These are phyloP conservation scores for Candoia aspera DNA, from an alignment of 2,113 vertebrate genomes.

Conservation along the genomic window DNA sequence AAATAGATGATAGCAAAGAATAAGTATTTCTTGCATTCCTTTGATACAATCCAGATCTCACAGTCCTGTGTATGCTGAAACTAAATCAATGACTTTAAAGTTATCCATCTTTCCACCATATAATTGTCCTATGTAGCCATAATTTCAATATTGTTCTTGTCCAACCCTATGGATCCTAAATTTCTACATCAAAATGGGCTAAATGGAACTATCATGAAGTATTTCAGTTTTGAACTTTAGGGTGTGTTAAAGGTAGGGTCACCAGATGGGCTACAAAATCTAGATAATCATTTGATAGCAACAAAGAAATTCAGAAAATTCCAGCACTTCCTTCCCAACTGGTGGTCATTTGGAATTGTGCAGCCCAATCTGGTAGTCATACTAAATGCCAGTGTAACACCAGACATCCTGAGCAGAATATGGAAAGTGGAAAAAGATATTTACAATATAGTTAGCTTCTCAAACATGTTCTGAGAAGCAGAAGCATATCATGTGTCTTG, in stretches of 20 bases:
- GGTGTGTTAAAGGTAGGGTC: background rate
- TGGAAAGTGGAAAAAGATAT: constrained; percentile 6
- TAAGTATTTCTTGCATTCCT: too few species aligned
- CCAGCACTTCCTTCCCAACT: background rate
- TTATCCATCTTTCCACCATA: too few species aligned
- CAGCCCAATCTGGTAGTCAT: background rate
- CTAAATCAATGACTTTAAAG: too few species aligned
- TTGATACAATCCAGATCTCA: too few species aligned
- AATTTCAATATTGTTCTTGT: too few species aligned
- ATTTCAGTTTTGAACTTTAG: constrained; percentile 2
- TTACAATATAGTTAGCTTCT: constrained; percentile 10
- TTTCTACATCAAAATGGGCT: background rate
- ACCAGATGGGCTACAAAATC: background rate
- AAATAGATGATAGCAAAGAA: too few species aligned
- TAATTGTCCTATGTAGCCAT: too few species aligned
- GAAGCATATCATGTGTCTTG: background rate
- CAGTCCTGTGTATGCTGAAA: too few species aligned
- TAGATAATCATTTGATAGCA: background rate
- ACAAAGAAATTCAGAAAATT: background rate
- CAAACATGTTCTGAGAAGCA: background rate
- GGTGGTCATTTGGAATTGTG: background rate
- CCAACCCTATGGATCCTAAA: too few species aligned
- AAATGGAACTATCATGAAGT: background rate
- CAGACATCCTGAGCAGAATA: background rate
- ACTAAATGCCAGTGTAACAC: background rate